Percentiles rank a stretch among this genome's conserved stretches.
phyloP scores from a whole-genome alignment of 92 coral and sea anemone genomes.

The Plumapathes pennacea region DNA sequence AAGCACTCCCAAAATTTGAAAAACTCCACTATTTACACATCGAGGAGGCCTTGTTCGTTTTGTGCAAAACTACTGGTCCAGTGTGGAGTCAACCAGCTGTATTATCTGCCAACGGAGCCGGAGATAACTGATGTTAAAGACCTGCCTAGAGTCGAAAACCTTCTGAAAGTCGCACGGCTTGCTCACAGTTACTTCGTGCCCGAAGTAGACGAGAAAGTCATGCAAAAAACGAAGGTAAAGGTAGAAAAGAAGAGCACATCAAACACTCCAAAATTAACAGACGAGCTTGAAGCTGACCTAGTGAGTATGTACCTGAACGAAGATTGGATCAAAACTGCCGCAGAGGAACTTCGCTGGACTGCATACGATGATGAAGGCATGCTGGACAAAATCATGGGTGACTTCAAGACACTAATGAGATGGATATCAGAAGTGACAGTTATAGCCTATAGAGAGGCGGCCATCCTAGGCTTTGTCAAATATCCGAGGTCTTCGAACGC shows the following conservation, averaged over 20 bases:
- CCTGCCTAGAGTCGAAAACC: conserved; percentile 27
- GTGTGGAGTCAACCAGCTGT: conserved; percentile 46
- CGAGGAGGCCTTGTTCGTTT: conserved; percentile 65
- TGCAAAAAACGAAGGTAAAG: not conserved
- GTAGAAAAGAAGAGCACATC: not conserved
- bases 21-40: conserved; percentile 49
- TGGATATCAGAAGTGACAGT: conserved; percentile 58
- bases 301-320: conserved; percentile 5
- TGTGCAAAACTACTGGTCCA: conserved; percentile 74
- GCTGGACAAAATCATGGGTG: conserved; percentile 16
- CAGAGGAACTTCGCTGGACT: conserved; percentile 56
- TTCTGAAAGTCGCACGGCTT: conserved; percentile 18
- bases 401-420: conserved; percentile 40
- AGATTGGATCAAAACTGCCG: conserved; percentile 25
- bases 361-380: conserved; percentile 35
- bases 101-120: conserved; percentile 63
- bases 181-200: conserved; percentile 13
- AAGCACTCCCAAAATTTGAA: conserved; percentile 31
- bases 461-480: too few relatives aligned
- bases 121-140: conserved; percentile 15
- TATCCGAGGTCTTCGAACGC: too few relatives aligned
- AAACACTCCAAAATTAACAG: not conserved
- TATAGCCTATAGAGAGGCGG: too few relatives aligned
- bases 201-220: not conserved
- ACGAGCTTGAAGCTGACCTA: not conserved